Base-by-base conservation (phyloP, 2,797 vertebrate genomes). In the Epinephelus coioides region DNA sequence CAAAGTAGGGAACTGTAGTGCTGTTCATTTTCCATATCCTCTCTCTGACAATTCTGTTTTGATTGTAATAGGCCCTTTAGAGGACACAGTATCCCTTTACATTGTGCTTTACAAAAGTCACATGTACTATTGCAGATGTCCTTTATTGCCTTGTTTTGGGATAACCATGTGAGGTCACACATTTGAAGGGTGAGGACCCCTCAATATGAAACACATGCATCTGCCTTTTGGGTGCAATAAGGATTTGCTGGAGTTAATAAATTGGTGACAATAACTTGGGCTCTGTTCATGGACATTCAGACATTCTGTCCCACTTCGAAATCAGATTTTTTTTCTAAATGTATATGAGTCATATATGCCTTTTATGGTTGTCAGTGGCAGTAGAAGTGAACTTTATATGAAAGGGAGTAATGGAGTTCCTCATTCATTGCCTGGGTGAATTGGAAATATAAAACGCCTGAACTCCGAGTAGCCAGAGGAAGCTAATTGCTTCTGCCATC, bases 401-500 rank as follows among this genome's bases (percentile, higher is more conserved):
- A 89, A 81, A 81, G 44, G 82, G 61, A 76, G 70, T 79, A 61
- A 82, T 74, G 54, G 55, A 46, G 78, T 77, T 85, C 40, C 72
- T 80, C 38, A 54, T 74, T 80, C 59, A 78, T 25, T 77, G 74
- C 80, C 67, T 76, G 73, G 73, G 38, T 82, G 50, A 90, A 84
- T 27, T 79, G 83, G 83, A 83, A 86, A 91, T 57, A 66, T 72
- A 83, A 91, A 85, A 87, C 84, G 68, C 3, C 78, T 91, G 88
- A 92, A 91, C 90, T 90, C 80, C 1, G 44, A 69, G 76, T 81
- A 84, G 84, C 81, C 86, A 17, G 57, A 77, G 53, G 81, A 90
- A 81, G 78, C 76, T 89, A 88, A 89, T 86, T 80, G 57, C 87
- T 86, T 92, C 76, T 90, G 86, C 85, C 84, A 89, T 89, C 74